Percentiles rank a stretch among this genome's conserved stretches.
Conservation (phyloP, 2,797 vertebrate genomes). For the Galagoides demidoff region DNA sequence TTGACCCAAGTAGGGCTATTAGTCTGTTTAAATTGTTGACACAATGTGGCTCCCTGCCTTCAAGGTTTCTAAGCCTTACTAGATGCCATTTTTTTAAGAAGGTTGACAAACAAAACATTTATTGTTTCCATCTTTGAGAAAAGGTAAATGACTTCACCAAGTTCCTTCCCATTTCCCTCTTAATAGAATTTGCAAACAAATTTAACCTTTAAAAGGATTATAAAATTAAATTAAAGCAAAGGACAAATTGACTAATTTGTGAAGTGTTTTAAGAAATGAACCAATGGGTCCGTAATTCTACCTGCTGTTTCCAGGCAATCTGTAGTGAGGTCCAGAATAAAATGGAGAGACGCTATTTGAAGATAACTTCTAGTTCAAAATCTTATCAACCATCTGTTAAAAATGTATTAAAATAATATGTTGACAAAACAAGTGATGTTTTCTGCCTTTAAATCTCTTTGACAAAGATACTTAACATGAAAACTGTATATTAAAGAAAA, state of each 20-base stretch:
- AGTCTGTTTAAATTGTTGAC: neutral
- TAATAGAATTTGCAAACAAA: slow-evolving; percentile 2
- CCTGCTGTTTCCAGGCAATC: neutral
- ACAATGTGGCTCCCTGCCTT: neutral
- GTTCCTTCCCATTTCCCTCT: neutral
- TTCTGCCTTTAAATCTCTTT: neutral
- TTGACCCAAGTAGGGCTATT: neutral
- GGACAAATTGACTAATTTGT: neutral
- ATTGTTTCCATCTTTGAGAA: neutral
- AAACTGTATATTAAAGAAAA: neutral
- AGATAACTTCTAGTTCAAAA: neutral
- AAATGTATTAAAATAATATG: slow-evolving; percentile 1
- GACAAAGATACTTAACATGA: neutral
- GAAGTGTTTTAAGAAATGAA: neutral
- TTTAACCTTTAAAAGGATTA: neutral
- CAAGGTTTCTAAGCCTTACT: neutral
- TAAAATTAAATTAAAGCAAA: slow-evolving; percentile 44
- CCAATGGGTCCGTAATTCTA: neutral
- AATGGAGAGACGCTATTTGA: neutral
- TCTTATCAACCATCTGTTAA: neutral
- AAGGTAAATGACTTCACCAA: neutral
- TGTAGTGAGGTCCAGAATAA: neutral
- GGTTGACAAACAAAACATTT: neutral
- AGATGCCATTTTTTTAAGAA: neutral
- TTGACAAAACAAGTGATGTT: neutral